These are phyloP conservation scores for Coronaproctus castanopsis DNA, from an alignment of 2,888 invertebrate species.

Conservation along the genomic window DNA sequence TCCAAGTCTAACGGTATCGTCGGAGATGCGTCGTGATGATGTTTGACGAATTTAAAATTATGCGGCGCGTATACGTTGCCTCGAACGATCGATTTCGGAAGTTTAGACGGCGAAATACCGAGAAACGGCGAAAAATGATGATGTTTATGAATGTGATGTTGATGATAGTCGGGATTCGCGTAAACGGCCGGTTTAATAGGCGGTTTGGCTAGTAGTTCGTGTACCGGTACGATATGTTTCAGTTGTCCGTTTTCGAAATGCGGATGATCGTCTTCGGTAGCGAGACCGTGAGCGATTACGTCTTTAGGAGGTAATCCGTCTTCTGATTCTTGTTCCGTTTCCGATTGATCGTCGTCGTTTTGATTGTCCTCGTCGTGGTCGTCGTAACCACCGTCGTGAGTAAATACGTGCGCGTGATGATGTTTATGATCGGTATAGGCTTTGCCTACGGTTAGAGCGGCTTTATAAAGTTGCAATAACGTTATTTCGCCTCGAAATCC, in stretches of 20 bases:
- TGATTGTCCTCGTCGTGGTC: slow-evolving; percentile 5
- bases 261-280: neutral
- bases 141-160: too few relatives aligned
- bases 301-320: neutral
- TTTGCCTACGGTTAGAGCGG: slow-evolving; percentile 64
- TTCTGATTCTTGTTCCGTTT: slow-evolving; percentile 11
- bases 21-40: neutral
- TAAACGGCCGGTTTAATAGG: neutral
- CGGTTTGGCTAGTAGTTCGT: slow-evolving; percentile 17
- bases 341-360: neutral
- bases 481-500: slow-evolving; percentile 56
- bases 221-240: slow-evolving; percentile 18
- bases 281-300: neutral
- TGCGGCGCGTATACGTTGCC: neutral
- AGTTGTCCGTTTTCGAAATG: slow-evolving; percentile 18
- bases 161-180: neutral
- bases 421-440: slow-evolving; percentile 73
- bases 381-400: slow-evolving; percentile 24
- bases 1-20: neutral
- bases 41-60: neutral
- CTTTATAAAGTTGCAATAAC: slow-evolving; percentile 56
- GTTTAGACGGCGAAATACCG: neutral
- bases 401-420: slow-evolving; percentile 45
- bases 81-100: neutral
- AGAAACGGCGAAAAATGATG: neutral